Base-by-base conservation (phyloP, 2,113 vertebrate species). In the Charadrius vociferus region DNA sequence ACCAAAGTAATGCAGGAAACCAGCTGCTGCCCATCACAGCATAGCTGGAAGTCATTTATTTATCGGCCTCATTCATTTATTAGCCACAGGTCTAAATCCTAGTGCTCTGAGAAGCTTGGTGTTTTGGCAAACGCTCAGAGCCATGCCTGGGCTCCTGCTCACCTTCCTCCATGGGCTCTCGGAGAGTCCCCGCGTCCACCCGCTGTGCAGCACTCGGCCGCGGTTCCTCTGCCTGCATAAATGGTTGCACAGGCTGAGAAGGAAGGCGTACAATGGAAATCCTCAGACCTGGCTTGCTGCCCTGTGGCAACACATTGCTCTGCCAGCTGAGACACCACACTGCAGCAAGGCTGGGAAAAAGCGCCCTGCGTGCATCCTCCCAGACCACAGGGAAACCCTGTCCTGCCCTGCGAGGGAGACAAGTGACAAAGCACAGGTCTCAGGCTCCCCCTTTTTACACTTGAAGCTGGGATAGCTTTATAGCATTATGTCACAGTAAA, bases 181-280 rank as follows among this genome's bases (percentile, higher is more conserved):
- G 59, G 73, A 45, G 41, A 67, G 45, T 29, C 9, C n/a, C 14
- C 4, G 4, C 0, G 0, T 24, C 22, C 26, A 81, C 61, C 3
- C 4, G 0, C 23, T 15, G 21, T 34, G 49, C 47, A 78, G 77
- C 29, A 58, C 56, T 59, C 34, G 32, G 65, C 29, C 10, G 2
- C 2, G 4, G 37, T 26, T 91, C 55, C n/a, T 47, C 63, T n/a
- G 39, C 29, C 20, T 4, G 8, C n/a, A 43, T 27, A 50, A 59
- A 75, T 4, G 23, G 86, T 47, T 13, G 43, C 65, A 52, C 16
- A 80, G 37, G 17, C 29, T 41, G 53, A 61, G 62, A 41, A 82
- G 43, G 32, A 74, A 85, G 22, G 30, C 7, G 16, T 47, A 17
- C 20, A 5, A 4, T 30, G 41, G 55, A 50, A 63, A 32, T 45